Evolutionary conservation across 2,797 vertebrate species (phyloP).

Genomic region (Poecilia velifera): DNA sequence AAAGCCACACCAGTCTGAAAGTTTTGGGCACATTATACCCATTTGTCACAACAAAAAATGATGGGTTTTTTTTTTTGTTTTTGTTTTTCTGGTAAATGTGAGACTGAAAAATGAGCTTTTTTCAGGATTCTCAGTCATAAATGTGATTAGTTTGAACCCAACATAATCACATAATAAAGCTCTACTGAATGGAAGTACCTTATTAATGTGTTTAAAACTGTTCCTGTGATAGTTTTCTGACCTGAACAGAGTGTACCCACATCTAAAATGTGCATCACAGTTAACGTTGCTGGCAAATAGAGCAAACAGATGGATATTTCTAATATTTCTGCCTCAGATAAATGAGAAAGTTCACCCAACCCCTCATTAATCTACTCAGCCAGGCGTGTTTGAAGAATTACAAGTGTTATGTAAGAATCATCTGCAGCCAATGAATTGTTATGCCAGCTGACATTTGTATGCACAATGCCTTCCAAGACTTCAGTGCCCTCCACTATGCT

Average conservation of each 20-base stretch:
- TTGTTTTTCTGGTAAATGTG: too few species aligned
- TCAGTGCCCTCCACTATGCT: slow-evolving; percentile 20
- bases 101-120: not conserved
- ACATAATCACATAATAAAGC: not conserved
- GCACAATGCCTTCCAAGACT: slow-evolving; percentile 36
- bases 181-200: slow-evolving; percentile 15
- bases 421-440: slow-evolving; percentile 59
- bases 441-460: slow-evolving; percentile 59
- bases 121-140: not conserved
- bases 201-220: slow-evolving; percentile 32
- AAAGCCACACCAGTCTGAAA: not conserved
- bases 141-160: slow-evolving; percentile 8
- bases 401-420: slow-evolving; percentile 57
- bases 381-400: slow-evolving; percentile 54
- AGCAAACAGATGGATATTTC: slow-evolving; percentile 29
- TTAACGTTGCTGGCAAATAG: slow-evolving; percentile 12
- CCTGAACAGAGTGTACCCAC: not conserved
- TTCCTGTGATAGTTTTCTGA: slow-evolving; percentile 8
- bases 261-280: slow-evolving; percentile 21
- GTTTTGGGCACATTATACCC: not conserved
- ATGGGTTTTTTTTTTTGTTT: not conserved
- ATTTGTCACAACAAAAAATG: not conserved
- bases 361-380: slow-evolving; percentile 60
- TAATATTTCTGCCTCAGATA: slow-evolving; percentile 35
- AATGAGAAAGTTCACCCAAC: slow-evolving; percentile 35